A percentile compares a stretch with the other conserved stretches of the same genome.
Evolutionary conservation across 2,113 vertebrate species (phyloP).

Genomic region (Macquaria ambigua): DNA sequence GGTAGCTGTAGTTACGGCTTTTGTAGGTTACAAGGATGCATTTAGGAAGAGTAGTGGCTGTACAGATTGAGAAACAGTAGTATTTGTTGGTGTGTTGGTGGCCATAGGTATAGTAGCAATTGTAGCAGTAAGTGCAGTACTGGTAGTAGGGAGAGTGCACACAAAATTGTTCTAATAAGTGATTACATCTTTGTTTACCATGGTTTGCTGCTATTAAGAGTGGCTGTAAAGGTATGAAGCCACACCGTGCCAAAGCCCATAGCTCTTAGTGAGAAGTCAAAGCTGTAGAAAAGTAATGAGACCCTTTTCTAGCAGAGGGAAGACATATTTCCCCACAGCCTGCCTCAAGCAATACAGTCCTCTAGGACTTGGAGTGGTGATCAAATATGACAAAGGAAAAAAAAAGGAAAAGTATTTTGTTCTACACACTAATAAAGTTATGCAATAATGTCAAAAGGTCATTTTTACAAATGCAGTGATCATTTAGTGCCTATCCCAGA

Average conservation of each 20-base stretch:
- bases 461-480: not conserved
- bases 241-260: not conserved
- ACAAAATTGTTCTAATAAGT: not conserved
- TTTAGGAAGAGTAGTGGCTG: not conserved
- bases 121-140: not conserved
- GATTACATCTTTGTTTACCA: not conserved
- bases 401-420: constrained; percentile 1
- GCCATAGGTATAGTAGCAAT: not conserved
- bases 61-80: not conserved
- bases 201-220: not conserved
- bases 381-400: constrained; percentile 1
- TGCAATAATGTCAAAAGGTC: not conserved
- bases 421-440: not conserved
- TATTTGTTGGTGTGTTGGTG: not conserved
- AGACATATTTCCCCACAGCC: constrained; percentile 7
- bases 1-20: no score
- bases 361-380: not conserved
- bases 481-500: not conserved
- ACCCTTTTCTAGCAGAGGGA: not conserved
- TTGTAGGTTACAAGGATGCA: not conserved
- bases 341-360: constrained; percentile 23
- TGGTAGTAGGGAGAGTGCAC: not conserved
- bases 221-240: not conserved
- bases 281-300: constrained; percentile 36
- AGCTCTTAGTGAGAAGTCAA: constrained; percentile 12